Evolutionary conservation across 2,797 vertebrate species (phyloP), one percentile per base, ranked within the genome.

Genomic region (Chrosomus eos): DNA sequence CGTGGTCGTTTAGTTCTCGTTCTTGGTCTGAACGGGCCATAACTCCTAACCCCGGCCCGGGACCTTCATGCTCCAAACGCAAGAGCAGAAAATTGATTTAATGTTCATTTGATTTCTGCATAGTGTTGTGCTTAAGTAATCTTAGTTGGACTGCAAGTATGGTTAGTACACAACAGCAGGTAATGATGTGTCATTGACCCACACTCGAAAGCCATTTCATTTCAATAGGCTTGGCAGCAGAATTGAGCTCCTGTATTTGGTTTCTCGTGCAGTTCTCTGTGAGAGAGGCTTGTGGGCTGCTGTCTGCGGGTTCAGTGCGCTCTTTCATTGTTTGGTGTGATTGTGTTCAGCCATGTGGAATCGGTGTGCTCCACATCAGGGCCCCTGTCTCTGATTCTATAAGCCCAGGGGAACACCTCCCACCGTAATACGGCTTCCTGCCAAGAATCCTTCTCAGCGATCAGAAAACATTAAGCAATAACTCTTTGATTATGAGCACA

Each of bases 321-420:
- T 82, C 88, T 83, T 62, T 62, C 75, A 85, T 89, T 90, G 87
- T 91, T 88, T 87, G n/a, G 23, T 64, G 86, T 91, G 89, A 92
- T 92, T 91, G 89, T 92, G 92, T 93, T 90, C 90, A 90, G 91
- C 90, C 92, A 89, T 87, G 91, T 91, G 91, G 92, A 94, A 92
- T 91, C 89, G 86, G 83, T 92, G 91, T 88, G 74, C 90, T 88
- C 88, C 91, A 90, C 92, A 92, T 92, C 89, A 90, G 91, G 18
- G 68, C 90, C 82, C 92, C 91, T 93, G 93, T 91, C 89, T 90
- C 80, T 80, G 85, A 72, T 64, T 90, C 90, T 89, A 88, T 89
- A 88, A 88, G 85, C 91, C 86, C 81, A 1, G 0, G 90, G 92
- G 92, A 91, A 90, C 90, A 91, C 88, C 88, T 83, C 79, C n/a